These are phyloP conservation scores for Chionis minor DNA, from an alignment of 2,113 vertebrate genomes.

Conservation along the genomic window DNA sequence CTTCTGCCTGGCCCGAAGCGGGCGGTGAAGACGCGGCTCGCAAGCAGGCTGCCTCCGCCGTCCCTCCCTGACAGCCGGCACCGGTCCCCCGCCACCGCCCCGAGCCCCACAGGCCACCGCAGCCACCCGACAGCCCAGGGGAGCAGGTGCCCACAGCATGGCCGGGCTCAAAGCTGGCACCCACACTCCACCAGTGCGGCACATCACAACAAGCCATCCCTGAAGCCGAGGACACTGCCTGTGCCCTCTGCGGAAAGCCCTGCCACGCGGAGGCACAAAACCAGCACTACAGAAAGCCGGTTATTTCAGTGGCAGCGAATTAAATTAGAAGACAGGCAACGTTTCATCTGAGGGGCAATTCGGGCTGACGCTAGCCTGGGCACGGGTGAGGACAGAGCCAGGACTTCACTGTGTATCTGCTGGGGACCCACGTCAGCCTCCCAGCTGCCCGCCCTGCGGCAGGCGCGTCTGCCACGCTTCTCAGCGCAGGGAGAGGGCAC, in stretches of 20 bases:
- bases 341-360: not conserved
- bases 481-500: not conserved
- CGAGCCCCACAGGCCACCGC: constrained; percentile 53
- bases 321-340: not conserved
- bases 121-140: not conserved
- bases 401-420: not conserved
- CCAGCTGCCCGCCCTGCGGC: not conserved
- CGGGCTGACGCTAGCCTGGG: not conserved
- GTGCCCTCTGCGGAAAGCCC: not conserved
- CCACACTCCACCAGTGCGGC: not conserved
- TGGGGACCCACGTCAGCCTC: not conserved
- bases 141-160: constrained; percentile 42
- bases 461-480: not conserved
- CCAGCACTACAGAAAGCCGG: not conserved
- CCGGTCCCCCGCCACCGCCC: constrained; percentile 51
- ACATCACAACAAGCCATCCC: not conserved
- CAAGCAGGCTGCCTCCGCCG: not conserved
- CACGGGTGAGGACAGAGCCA: not conserved
- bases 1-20: too few species aligned
- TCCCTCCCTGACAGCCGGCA: not conserved
- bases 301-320: not conserved
- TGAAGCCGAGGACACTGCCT: not conserved
- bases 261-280: not conserved
- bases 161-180: not conserved
- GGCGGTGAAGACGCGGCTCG: fast-evolving